Evolutionary conservation across 2,113 vertebrate genomes (phyloP).

Genomic region (Callithrix jacchus): DNA sequence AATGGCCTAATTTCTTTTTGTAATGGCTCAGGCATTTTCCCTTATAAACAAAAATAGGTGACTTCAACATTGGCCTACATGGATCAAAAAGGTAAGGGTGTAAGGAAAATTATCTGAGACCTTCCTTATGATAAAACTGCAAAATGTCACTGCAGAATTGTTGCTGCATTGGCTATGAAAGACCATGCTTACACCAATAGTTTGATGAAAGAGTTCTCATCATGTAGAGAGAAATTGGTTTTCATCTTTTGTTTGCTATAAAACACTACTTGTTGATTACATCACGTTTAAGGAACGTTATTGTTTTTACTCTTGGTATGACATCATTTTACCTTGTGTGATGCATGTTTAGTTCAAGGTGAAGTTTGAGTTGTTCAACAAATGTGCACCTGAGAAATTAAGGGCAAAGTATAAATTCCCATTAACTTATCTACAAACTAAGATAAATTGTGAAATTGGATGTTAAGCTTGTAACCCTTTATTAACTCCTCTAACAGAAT

Average conservation of each 20-base stretch:
- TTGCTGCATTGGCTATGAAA: neutral
- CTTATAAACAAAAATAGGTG: constrained; percentile 23
- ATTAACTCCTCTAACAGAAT: neutral
- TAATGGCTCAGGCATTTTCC: neutral
- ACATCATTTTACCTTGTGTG: neutral
- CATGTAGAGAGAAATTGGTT: neutral
- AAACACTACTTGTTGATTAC: neutral
- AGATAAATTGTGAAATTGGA: neutral
- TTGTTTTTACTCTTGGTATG: neutral
- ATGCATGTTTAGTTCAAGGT: neutral
- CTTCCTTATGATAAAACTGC: neutral
- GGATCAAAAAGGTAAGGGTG: neutral
- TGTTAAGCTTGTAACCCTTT: neutral
- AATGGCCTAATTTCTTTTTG: neutral
- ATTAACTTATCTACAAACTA: neutral
- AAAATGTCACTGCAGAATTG: neutral
- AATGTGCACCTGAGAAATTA: constrained; percentile 12
- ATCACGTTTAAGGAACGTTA: neutral
- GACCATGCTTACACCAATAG: neutral
- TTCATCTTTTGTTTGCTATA: neutral
- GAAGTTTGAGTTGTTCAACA: neutral
- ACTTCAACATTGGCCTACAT: neutral
- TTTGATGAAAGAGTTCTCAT: neutral
- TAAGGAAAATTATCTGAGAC: neutral
- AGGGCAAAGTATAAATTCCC: neutral